Evolutionary conservation across 2,113 vertebrate species (phyloP).

Genomic region (Xyrauchen texanus): DNA sequence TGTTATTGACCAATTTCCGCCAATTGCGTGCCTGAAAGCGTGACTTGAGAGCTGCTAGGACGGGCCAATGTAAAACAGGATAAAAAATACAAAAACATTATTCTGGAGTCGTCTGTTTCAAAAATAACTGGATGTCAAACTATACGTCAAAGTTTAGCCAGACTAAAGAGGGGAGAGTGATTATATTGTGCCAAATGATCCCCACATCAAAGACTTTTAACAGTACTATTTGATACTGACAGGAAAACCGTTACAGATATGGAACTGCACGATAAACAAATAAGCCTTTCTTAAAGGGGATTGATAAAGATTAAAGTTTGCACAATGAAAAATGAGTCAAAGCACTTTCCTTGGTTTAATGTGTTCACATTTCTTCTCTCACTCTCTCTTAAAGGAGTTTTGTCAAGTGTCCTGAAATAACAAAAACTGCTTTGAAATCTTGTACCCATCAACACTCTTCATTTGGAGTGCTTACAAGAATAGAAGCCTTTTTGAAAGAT

Average conservation of each 20-base stretch:
- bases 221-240: slow-evolving; percentile 13
- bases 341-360: slow-evolving; percentile 43
- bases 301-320: slow-evolving; percentile 46
- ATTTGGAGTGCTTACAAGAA: not conserved
- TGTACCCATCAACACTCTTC: slow-evolving; percentile 43
- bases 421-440: slow-evolving; percentile 46
- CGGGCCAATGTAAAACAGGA: slow-evolving; percentile 49
- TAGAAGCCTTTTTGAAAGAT: no score
- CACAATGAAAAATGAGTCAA: slow-evolving; percentile 30
- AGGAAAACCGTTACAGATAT: slow-evolving; percentile 45
- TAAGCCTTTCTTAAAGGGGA: slow-evolving; percentile 8
- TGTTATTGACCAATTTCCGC: slow-evolving; percentile 55
- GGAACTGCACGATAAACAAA: slow-evolving; percentile 40
- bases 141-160: slow-evolving; percentile 35
- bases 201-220: slow-evolving; percentile 47
- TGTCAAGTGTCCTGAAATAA: slow-evolving; percentile 53
- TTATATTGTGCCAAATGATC: slow-evolving; percentile 18
- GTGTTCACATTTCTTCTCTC: slow-evolving; percentile 1
- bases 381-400: slow-evolving; percentile 23
- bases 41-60: slow-evolving; percentile 26
- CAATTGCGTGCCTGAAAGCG: slow-evolving; percentile 54
- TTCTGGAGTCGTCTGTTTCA: not conserved
- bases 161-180: not conserved
- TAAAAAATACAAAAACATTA: slow-evolving; percentile 51
- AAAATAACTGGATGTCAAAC: slow-evolving; percentile 37